Base-by-base conservation (phyloP, 2,113 vertebrate species). In the Pristiophorus japonicus region DNA sequence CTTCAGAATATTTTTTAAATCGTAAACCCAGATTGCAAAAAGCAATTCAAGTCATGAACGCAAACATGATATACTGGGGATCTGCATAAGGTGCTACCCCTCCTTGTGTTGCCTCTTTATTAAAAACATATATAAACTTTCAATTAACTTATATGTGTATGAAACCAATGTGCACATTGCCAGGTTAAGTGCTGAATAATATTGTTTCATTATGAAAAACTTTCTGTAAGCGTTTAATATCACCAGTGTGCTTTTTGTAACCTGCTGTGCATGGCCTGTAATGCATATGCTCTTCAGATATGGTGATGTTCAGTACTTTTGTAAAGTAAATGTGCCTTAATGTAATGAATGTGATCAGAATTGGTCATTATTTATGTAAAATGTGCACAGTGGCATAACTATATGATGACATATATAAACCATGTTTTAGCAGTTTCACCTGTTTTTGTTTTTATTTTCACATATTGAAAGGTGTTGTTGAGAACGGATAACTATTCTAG, bases 271-370 rank as follows among this genome's bases (percentile, higher is more conserved):
- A 90, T 59, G 27, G 51, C 51, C 51, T 51, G 51, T 34, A 30
- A 59, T 59, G 12, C 87, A 90, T 90, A 59, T 59, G 24, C 30
- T 59, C 51, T 55, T 90, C 87, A 90, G 87, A 59, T 90, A 90
- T 62, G 27, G 87, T 90, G 30, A 90, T 90, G 87, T 90, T 59
- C 51, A 90, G 87, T 90, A 59, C 87, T 90, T 90, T 59, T 59
- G 51, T 90, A 90, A 90, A 90, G 87, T 59, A 59, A 90, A 90
- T 90, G 87, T 90, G 87, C 87, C 87, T 59, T 90, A 90, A n/a
- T 90, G 78, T 81, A 42, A 81, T 42, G 14, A 81, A 81, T 81
- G 30, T 62, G 87, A 59, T 62, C 87, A 16, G 30, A 90, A 90
- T 90, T 59, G 42, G 20, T 85, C 42, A 45, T 59, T 59, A 59